Conservation (phyloP, 2,113 vertebrate species). For the Rhea pennata region DNA sequence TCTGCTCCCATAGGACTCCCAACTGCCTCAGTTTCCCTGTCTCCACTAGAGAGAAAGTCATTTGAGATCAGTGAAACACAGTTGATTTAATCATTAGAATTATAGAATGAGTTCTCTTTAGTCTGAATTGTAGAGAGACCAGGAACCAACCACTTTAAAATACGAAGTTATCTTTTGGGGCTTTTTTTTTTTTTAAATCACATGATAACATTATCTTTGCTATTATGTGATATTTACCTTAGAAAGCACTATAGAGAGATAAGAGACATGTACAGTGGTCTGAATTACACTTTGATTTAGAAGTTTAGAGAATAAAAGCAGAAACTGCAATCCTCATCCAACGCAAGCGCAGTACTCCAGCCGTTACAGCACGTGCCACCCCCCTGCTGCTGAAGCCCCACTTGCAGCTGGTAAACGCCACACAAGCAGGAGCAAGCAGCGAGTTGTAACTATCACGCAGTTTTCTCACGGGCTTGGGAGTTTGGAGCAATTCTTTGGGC, state of each 20-base stretch:
- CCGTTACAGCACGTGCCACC: fast-evolving
- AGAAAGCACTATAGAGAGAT: not conserved
- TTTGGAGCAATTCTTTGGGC: not conserved
- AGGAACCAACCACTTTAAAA: not conserved
- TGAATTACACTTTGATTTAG: not conserved
- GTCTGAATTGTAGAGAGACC: not conserved
- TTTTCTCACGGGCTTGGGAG: not conserved
- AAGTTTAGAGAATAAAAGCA: not conserved
- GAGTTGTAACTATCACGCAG: fast-evolving
- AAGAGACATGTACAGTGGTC: not conserved
- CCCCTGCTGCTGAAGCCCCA: not conserved
- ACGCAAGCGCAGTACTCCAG: not conserved
- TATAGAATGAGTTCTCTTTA: not conserved
- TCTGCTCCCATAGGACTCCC: not conserved
- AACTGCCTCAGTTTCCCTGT: not conserved
- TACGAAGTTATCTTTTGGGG: not conserved
- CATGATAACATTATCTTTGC: not conserved
- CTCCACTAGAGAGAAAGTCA: fast-evolving
- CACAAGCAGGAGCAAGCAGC: not conserved
- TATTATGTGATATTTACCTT: not conserved
- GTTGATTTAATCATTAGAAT: not conserved
- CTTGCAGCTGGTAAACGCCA: not conserved
- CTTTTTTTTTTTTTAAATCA: not conserved
- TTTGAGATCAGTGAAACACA: fast-evolving
- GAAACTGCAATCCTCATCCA: fast-evolving